Percentiles rank a stretch among this genome's conserved stretches.
These are phyloP conservation scores for Amphipyra berbera DNA, from an alignment of 2,888 invertebrate species.

Conservation along the genomic window DNA sequence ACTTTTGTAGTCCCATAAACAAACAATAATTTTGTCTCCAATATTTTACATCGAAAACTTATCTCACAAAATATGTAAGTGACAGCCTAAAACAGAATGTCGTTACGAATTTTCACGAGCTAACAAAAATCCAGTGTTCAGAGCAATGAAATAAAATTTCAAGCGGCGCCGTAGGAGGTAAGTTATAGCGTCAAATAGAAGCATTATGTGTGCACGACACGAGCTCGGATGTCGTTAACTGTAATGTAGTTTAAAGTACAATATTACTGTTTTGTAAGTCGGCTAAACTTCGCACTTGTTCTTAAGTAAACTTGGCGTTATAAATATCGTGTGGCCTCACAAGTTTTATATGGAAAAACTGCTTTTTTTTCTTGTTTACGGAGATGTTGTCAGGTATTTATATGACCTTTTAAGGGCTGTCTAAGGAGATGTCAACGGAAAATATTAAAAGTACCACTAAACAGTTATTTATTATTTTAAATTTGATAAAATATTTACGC, in stretches of 20 bases:
- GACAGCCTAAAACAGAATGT: slow-evolving; percentile 9
- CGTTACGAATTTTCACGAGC: slow-evolving; percentile 23
- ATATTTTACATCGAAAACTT: slow-evolving; percentile 17
- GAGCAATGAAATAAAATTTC: slow-evolving; percentile 50
- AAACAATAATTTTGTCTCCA: slow-evolving; percentile 15
- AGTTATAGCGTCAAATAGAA: slow-evolving; percentile 57
- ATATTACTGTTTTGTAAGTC: slow-evolving; percentile 63
- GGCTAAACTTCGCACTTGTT: slow-evolving; percentile 60
- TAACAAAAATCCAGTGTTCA: slow-evolving; percentile 32
- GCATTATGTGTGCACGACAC: slow-evolving; percentile 46
- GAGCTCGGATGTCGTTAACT: slow-evolving; percentile 54
- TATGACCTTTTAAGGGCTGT: neutral
- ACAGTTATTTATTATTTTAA: too few relatives aligned
- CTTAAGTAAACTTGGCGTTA: slow-evolving; percentile 53
- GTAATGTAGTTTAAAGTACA: slow-evolving; percentile 63
- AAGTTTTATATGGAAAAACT: slow-evolving; percentile 40
- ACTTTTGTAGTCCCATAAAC: slow-evolving; percentile 12
- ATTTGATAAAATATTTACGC: too few relatives aligned
- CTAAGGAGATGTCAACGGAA: too few relatives aligned
- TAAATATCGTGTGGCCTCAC: slow-evolving; percentile 59
- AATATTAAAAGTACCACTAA: too few relatives aligned
- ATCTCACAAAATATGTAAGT: slow-evolving; percentile 10
- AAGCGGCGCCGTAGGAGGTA: slow-evolving; percentile 42
- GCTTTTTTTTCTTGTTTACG: slow-evolving; percentile 1
- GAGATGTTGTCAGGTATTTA: neutral